Evolutionary conservation across 2,888 invertebrate species (phyloP), one percentile per base, ranked within the genome.

Genomic region (Caenorhabditis panamensis): DNA sequence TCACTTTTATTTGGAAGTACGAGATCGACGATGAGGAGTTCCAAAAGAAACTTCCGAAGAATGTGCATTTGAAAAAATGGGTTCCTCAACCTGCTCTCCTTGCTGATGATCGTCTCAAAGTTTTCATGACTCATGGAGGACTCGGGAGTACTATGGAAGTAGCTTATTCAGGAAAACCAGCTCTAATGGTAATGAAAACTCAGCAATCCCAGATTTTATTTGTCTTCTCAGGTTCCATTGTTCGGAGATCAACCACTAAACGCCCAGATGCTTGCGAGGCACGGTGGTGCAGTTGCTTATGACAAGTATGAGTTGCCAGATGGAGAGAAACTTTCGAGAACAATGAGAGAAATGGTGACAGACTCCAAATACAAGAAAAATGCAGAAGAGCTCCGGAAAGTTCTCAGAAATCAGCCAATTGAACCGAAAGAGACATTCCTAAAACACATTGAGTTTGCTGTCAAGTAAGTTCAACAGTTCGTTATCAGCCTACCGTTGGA

Each of bases 1-100:
- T 66, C 66, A 75, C 75, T 5, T 75, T 78, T 20, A 78, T 78
- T 11, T 78, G 58, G 53, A 79, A 79, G 28, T 72, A 79, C 24
- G 67, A 71, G 18, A 53, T 59, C 44, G 71, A 71, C 16, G 62
- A 71, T 16, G 47, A 37, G 28, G 63, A 77, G 49, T 64, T 69
- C 26, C 51, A 64, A 28, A 63, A 53, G 22, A 58, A 37, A 31
- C 54, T 71, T 26, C 71, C 69, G 1, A 53, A 59, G n/a, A 78
- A 78, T 37, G 64, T 71, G 16, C 37, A 64, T 37, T n/a, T 66
- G 44, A 71, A 71, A 31, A 78, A 69, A 49, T 66, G 64, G 77
- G 69, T 64, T 24, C 66, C 68, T 1, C 75, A 75, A 41, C 75
- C 75, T 0, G 31, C 75, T n/a, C 66, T 75, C 6, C 59, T 75